A percentile compares a stretch with the other conserved stretches of the same genome.
phyloP scores from a whole-genome alignment of 2,888 invertebrate genomes.

The Polia nebulosa region DNA sequence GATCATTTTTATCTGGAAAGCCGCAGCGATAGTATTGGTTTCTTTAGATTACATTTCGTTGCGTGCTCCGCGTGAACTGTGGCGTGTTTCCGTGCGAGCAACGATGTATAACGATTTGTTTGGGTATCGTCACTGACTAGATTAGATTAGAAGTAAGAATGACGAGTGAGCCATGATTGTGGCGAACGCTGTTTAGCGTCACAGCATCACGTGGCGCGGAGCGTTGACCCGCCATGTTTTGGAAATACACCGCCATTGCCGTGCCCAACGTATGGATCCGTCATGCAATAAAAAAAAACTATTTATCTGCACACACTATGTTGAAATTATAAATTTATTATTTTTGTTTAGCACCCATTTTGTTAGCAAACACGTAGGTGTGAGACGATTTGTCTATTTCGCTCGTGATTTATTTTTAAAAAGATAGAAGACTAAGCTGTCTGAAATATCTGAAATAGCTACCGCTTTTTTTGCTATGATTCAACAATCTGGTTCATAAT shows the following conservation, averaged over 20 bases:
- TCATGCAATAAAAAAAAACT: constrained; percentile 75
- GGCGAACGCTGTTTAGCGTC: constrained; percentile 77
- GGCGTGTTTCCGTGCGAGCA: constrained; percentile 56
- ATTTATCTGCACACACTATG: constrained; percentile 74
- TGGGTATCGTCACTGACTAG: constrained; percentile 69
- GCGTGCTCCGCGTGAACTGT: constrained; percentile 40
- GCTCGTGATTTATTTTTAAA: constrained; percentile 66
- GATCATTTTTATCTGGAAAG: constrained; percentile 62
- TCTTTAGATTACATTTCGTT: constrained; percentile 65
- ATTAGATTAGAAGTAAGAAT: constrained; percentile 78
- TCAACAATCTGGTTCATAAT: constrained; percentile 38
- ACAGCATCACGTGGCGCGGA: constrained; percentile 84
- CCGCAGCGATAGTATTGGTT: constrained; percentile 33
- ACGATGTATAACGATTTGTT: constrained; percentile 71
- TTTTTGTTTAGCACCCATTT: constrained; percentile 73
- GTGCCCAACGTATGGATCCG: constrained; percentile 71
- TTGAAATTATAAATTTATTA: constrained; percentile 73
- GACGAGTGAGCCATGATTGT: constrained; percentile 76
- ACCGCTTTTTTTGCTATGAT: constrained; percentile 50
- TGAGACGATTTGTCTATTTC: constrained; percentile 73
- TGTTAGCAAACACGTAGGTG: constrained; percentile 72
- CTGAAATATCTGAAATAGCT: constrained; percentile 55
- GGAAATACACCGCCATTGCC: constrained; percentile 80
- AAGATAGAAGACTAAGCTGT: constrained; percentile 41
- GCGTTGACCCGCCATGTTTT: constrained; percentile 89